A percentile compares a stretch with the other conserved stretches of the same genome.
Conservation (phyloP, 2,797 vertebrate genomes). For the Sebastolobus alascanus region DNA sequence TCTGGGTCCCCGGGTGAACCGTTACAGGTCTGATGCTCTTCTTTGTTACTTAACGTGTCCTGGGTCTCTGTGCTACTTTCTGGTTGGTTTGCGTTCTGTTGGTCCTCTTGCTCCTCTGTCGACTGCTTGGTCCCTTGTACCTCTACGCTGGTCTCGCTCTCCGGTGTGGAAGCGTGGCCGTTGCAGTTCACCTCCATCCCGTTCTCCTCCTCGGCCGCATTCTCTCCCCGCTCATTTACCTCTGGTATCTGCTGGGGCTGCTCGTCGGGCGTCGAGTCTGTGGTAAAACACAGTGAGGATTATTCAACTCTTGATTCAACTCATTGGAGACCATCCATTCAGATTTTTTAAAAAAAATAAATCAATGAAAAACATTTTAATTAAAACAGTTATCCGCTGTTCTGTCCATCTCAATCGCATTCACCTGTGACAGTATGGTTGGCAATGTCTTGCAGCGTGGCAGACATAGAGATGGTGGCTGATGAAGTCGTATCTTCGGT, state of each 20-base stretch:
- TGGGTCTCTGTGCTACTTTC: constrained; percentile 36
- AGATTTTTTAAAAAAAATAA: not conserved
- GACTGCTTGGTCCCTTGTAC: constrained; percentile 73
- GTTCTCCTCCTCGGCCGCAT: constrained; percentile 54
- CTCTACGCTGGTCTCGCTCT: constrained; percentile 69
- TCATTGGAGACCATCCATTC: not conserved
- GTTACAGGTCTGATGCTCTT: constrained; percentile 71
- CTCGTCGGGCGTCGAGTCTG: constrained; percentile 66
- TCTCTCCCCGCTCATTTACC: constrained; percentile 5
- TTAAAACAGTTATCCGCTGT: not conserved
- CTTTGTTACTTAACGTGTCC: constrained; percentile 53
- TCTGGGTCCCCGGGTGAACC: constrained; percentile 40
- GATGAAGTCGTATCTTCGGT: constrained; percentile 78
- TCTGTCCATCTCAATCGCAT: not conserved
- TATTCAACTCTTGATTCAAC: not conserved
- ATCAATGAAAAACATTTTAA: not conserved
- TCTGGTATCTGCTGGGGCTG: constrained; percentile 52
- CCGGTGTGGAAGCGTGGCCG: constrained; percentile 77
- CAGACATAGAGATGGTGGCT: constrained; percentile 81
- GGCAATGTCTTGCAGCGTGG: constrained; percentile 85
- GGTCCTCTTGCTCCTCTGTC: constrained; percentile 67
- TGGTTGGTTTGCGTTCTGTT: constrained; percentile 59
- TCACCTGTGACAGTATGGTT: constrained; percentile 75
- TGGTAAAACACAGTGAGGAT: not conserved
- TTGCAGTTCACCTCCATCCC: constrained; percentile 89